Percentiles rank a stretch among this genome's conserved stretches.
Conservation (phyloP, 2,797 vertebrate species). For the Gobio occitaniae region DNA sequence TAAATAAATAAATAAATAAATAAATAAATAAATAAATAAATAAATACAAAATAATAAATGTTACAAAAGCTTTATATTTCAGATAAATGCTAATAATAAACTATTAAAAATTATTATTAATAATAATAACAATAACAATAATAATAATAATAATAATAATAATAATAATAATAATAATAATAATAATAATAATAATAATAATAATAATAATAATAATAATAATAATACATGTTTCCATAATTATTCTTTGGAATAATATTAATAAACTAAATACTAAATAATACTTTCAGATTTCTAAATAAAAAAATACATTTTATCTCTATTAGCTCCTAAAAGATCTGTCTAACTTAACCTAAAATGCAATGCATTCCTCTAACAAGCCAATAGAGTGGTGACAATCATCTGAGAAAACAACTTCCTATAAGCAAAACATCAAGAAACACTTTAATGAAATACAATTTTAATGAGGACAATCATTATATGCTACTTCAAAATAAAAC, state of each 20-base stretch:
- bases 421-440: conserved; percentile 51
- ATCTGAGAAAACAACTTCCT: conserved; percentile 63
- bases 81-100: too few species aligned
- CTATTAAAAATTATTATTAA: too few species aligned
- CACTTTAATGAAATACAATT: conserved; percentile 32
- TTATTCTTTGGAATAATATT: not conserved
- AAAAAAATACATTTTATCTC: not conserved
- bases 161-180: too few species aligned
- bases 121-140: too few species aligned
- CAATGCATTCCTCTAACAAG: not conserved
- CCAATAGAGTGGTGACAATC: not conserved
- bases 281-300: not conserved
- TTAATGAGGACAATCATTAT: conserved; percentile 12
- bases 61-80: too few species aligned
- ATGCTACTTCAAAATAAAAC: not conserved
- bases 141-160: too few species aligned
- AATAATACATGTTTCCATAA: too few species aligned
- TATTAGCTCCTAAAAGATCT: not conserved
- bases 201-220: too few species aligned
- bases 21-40: too few species aligned
- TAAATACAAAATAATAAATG: too few species aligned
- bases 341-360: conserved; percentile 6
- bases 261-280: not conserved
- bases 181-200: too few species aligned
- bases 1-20: too few species aligned